Base-by-base conservation (phyloP, 2,797 vertebrate species). In the Sarcophilus harrisii region DNA sequence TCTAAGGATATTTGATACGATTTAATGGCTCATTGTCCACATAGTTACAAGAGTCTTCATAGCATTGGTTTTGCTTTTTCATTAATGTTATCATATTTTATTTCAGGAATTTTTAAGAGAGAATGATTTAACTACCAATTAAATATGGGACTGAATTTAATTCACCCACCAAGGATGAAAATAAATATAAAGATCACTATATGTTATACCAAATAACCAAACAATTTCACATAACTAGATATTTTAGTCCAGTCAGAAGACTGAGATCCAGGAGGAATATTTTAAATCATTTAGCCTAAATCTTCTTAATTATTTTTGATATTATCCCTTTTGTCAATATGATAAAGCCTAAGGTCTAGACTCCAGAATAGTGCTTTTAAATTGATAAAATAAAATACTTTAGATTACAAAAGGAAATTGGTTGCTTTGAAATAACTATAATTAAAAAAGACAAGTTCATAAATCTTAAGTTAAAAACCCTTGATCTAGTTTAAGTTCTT, bases 81-180 rank as follows among this genome's bases (percentile, higher is more conserved):
- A 66, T 90, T 90, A n/a, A 66, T 49, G 30, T 58, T 87, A 21
- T 13, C 52, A 29, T 28, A 93, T 95, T 95, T 62, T 66, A 87
- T 91, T 93, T 90, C n/a, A 95, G 92, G 49, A 73, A 4, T 58
- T 58, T 24, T 58, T n/a, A n/a, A 38, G 38, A 38, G 29, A 24
- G 60, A 38, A 73, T 73, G 16, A 73, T 73, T 73, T 73, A 38
- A 16, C 38, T 24, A 38, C 5, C 9, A 38, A 21, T 73, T 73
- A 38, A 52, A 21, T 38, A 73, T 1, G n/a, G 1, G 5, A 21
- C 6, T 9, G 16, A 73, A 38, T 73, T n/a, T 73, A 21, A 16
- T 38, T 73, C 18, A 38, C 66, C 3, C 10, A 66, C 5, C 32
- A 21, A 73, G 0, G 66, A 38, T 38, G 66, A 73, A 5, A 38